Conservation (phyloP, 2,797 vertebrate genomes). For the Chrysocyon brachyurus region DNA sequence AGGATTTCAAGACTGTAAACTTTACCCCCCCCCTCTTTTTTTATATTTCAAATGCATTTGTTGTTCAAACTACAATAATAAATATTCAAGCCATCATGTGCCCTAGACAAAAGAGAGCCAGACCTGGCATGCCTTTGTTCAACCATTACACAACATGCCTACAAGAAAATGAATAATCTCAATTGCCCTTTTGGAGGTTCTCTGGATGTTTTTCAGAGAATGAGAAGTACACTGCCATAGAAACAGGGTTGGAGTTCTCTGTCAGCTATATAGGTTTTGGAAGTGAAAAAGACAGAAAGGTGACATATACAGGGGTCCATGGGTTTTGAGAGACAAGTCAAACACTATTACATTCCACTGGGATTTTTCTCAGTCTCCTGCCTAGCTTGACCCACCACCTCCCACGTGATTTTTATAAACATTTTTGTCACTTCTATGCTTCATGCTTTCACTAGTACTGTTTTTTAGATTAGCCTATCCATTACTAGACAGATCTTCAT, state of each 20-base stretch:
- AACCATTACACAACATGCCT: neutral
- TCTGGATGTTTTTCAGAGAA: neutral
- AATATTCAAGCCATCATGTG: neutral
- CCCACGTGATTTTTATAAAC: neutral
- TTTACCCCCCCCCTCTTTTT: neutral
- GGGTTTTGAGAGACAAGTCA: neutral
- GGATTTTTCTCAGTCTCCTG: neutral
- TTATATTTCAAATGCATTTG: constrained; percentile 32
- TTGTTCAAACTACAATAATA: constrained; percentile 16
- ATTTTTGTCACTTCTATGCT: neutral
- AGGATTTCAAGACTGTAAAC: neutral
- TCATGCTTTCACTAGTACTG: neutral
- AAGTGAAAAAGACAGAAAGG: neutral
- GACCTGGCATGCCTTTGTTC: neutral
- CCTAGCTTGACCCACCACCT: neutral
- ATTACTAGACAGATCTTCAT: neutral
- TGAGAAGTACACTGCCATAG: neutral
- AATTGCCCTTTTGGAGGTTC: neutral
- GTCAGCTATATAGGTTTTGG: neutral
- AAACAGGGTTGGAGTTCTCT: neutral
- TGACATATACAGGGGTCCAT: too few relatives aligned
- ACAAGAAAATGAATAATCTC: neutral
- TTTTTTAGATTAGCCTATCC: neutral
- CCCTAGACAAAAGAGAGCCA: neutral
- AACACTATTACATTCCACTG: neutral